phyloP scores from a whole-genome alignment of 2,113 vertebrate species.

The Oryzias woworae region DNA sequence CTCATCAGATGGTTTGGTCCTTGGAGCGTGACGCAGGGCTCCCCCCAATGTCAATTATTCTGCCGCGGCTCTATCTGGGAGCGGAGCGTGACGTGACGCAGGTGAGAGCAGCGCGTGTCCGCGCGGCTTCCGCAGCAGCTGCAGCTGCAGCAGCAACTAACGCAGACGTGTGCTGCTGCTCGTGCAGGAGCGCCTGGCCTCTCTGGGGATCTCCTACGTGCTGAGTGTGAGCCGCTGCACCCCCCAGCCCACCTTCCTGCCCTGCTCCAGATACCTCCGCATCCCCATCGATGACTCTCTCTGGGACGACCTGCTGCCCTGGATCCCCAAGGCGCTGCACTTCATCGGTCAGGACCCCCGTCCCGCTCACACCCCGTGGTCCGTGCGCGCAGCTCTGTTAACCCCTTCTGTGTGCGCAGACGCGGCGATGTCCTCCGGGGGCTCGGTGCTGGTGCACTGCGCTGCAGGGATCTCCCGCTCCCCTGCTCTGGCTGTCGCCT shows the following conservation, averaged over 20 bases:
- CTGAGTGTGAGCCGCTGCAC: constrained; percentile 81
- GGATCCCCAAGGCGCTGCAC: constrained; percentile 78
- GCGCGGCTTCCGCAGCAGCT: not conserved
- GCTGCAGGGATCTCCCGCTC: constrained; percentile 83
- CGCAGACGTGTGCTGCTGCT: not conserved
- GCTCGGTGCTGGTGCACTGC: constrained; percentile 81
- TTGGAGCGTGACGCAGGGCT: constrained; percentile 54
- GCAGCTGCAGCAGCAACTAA: not conserved
- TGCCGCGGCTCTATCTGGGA: constrained; percentile 82
- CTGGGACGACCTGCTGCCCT: constrained; percentile 80
- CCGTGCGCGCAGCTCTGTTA: not conserved
- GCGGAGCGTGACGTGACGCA: constrained; percentile 81
- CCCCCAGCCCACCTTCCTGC: constrained; percentile 78
- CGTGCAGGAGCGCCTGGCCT: constrained; percentile 71
- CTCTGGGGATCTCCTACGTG: constrained; percentile 79
- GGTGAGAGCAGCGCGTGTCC: constrained; percentile 36
- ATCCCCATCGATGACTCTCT: constrained; percentile 84
- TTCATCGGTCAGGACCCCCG: constrained; percentile 76
- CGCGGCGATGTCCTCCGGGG: constrained; percentile 70
- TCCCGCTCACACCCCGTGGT: not conserved
- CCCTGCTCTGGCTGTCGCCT: constrained; percentile 80
- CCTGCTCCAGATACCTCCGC: constrained; percentile 76
- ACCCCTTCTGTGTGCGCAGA: constrained; percentile 52
- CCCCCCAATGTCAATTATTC: constrained; percentile 73
- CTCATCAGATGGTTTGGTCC: constrained; percentile 68